Base-by-base conservation (phyloP, 2,113 vertebrate species). In the Macrotus californicus region DNA sequence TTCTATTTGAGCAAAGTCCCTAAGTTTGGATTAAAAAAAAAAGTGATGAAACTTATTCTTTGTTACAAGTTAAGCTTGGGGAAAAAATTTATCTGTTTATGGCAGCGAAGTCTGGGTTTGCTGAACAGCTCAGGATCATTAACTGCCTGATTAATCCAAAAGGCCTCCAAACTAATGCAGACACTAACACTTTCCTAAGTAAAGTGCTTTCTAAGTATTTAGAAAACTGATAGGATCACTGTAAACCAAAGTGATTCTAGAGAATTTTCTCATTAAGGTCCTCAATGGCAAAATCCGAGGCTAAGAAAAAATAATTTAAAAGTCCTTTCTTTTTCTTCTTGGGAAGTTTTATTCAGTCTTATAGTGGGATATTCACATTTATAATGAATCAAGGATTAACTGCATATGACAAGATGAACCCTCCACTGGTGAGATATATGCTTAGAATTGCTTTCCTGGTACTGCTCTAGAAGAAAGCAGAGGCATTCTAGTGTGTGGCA, bases 181-280 rank as follows among this genome's bases (percentile, higher is more conserved):
- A 18, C 26, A 75, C 34, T 85, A 87, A 80, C 18, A 86, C 39
- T 86, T 95, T 73, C 59, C 31, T 84, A 13, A 48, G 81, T 34
- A 69, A 94, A 85, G 21, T n/a, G 52, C 31, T 81, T 93, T 91
- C 64, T 88, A 92, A 96, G 89, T 96, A 91, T 94, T 94, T 89
- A 84, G 36, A 96, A 93, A 93, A 94, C 29, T 77, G 52, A 95
- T 36, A 66, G 61, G 50, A 94, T 93, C 24, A 81, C 26, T 43
- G 46, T 80, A 80, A 90, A 88, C 31, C 3, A 16, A 88, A 88
- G 26, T 75, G 31, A 80, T 70, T 92, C 59, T 66, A 83, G 7
- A 75, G n/a, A 66, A 94, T 52, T 87, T 94, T 43, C 61, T 94
- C 69, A 75, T 67, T 75, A 88, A 66, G 9, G 36, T 64, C 7